Evolutionary conservation across 2,888 invertebrate genomes (phyloP).

Genomic region (Micoletzkya japonica): DNA sequence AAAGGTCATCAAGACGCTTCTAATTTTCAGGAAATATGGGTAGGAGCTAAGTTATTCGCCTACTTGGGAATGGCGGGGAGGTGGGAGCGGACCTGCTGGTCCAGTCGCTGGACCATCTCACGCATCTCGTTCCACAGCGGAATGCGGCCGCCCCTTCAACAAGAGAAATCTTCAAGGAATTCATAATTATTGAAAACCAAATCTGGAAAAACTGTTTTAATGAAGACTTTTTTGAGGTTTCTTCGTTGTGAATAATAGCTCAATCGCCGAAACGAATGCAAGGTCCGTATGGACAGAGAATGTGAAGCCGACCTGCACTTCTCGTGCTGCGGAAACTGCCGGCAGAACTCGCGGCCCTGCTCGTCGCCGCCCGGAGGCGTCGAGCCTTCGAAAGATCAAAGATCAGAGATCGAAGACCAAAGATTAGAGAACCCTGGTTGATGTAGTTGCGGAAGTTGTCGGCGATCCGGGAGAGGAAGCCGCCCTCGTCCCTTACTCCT

Average conservation of each 20-base stretch:
- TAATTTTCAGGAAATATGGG: no score
- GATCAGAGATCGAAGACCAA: background rate
- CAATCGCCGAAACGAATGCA: no score
- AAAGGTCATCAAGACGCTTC: no score
- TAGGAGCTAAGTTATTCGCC: no score
- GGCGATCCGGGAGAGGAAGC: background rate
- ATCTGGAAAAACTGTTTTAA: no score
- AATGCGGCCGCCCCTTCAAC: background rate
- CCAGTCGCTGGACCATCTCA: background rate
- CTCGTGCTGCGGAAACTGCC: conserved; percentile 41
- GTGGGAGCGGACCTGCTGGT: background rate
- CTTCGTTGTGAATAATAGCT: no score
- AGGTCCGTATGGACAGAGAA: no score
- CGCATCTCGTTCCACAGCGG: background rate
- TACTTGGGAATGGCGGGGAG: conserved; percentile 25
- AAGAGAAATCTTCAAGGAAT: no score
- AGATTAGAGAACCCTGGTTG: background rate
- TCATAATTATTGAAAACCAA: no score
- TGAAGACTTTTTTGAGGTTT: no score
- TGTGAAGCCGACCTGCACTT: conserved; percentile 42
- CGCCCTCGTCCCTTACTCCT: no score
- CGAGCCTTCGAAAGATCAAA: background rate
- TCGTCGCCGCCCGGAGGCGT: background rate
- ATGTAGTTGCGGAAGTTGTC: background rate
- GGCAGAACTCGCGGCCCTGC: conserved; percentile 40